Conservation (phyloP, 2,888 invertebrate genomes). For the Phrixothrix hirtus region DNA sequence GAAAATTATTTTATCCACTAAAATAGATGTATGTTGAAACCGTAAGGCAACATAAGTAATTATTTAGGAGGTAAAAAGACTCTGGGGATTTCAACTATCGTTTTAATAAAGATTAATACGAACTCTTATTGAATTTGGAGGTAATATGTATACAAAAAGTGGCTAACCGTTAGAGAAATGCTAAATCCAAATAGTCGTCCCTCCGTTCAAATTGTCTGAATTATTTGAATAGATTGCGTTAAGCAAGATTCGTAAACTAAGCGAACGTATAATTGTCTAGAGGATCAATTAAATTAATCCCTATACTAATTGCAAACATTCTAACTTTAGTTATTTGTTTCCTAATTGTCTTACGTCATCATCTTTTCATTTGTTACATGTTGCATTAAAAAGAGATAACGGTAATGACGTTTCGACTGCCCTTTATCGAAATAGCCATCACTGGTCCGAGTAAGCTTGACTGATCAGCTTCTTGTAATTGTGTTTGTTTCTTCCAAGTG, state of each 20-base stretch:
- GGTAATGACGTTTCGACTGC: constrained; percentile 2
- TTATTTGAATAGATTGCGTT: constrained; percentile 27
- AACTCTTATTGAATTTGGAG: too few relatives aligned
- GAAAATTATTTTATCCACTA: too few relatives aligned
- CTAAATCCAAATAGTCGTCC: neutral
- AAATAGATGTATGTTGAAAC: too few relatives aligned
- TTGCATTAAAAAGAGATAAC: constrained; percentile 10
- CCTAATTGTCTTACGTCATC: constrained; percentile 7
- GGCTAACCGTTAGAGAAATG: too few relatives aligned
- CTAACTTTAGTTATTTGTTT: constrained; percentile 11
- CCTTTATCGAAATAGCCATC: constrained; percentile 14
- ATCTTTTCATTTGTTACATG: constrained; percentile 4
- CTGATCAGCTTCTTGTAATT: constrained; percentile 36
- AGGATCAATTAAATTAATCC: constrained; percentile 31
- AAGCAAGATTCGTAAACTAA: constrained; percentile 26
- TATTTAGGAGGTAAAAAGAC: too few relatives aligned
- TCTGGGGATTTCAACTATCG: too few relatives aligned
- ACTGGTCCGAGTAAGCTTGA: constrained; percentile 28
- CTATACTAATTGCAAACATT: constrained; percentile 29
- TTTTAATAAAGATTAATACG: too few relatives aligned
- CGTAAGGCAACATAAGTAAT: too few relatives aligned
- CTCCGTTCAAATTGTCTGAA: neutral
- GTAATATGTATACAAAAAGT: too few relatives aligned
- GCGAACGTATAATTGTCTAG: constrained; percentile 29
- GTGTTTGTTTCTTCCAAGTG: constrained; percentile 36